Evolutionary conservation across 1,140 invertebrate genomes (phyloP), one percentile per base, ranked within the genome.

Genomic region (Zaprionus capensis): DNA sequence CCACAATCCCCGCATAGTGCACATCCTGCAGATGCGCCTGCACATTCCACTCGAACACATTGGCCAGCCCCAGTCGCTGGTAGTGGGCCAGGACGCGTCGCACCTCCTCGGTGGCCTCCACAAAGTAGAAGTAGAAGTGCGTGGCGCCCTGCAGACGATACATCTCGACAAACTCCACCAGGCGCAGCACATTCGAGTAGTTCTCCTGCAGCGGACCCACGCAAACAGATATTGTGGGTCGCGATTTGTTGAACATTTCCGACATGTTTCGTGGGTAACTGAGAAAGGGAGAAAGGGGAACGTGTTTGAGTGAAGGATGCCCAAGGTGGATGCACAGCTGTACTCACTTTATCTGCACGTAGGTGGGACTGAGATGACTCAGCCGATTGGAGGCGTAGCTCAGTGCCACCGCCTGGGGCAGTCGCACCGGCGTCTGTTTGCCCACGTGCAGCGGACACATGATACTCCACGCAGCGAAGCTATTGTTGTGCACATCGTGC

Each of bases 141-240:
- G 93, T 90, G 3, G 95, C 95, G 0, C 96, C 96, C 71, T 96
- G 93, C 41, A 96, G 75, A 0, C 93, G 90, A 84, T 96, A 95
- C 67, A 96, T 93, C 88, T 96, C 96, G 31, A 96, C 92, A 87
- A 95, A 96, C 90, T 96, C 95, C 7, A 96, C 93, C 51, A 96
- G 91, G 31, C 95, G 94, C 15, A 91, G 51, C 2, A 85, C 85
- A 49, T 93, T 85, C 62, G 95, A 94, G 91, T 95, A 96, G 51
- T 94, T 92, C 77, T 94, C 94, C 91, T 96, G 95, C 53, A 96
- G 76, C 0, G 95, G 95, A 53, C 95, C 95, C 0, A 96, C 94
- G 82, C 96, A 96, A 2, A 96, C 94, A 0, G 95, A 94, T 36
- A 96, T 71, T 1, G 63, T 62, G 4, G 88, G 63, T 34, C 77